Conservation (phyloP, 2,113 vertebrate species). For the Terrapene triunguis region DNA sequence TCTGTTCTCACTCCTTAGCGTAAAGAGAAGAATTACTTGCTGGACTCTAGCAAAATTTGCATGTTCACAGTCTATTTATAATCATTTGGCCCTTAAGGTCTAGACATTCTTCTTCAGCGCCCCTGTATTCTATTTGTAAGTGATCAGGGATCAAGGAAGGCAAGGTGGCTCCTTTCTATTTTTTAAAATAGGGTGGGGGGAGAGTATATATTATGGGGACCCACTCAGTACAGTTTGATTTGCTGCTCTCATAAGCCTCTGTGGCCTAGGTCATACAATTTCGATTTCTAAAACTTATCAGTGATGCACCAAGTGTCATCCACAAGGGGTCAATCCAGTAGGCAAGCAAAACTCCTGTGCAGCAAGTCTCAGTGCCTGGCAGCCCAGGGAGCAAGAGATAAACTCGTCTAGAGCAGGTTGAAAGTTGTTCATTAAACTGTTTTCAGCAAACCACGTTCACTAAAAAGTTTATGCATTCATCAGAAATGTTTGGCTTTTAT, state of each 20-base stretch:
- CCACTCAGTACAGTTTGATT: neutral
- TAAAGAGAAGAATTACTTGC: neutral
- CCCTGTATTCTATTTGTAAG: neutral
- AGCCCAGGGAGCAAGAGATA: neutral
- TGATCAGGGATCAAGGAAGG: neutral
- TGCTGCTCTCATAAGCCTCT: slow-evolving; percentile 5
- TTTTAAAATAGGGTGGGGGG: neutral
- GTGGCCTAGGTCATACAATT: slow-evolving; percentile 1
- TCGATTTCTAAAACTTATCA: neutral
- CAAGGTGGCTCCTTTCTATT: neutral
- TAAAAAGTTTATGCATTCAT: neutral
- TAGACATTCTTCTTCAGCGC: neutral
- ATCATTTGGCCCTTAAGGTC: neutral
- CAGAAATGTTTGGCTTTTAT: rapidly evolving
- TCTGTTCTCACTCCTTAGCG: neutral
- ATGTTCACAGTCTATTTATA: neutral
- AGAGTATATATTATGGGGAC: neutral
- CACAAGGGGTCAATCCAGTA: neutral
- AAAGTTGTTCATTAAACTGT: neutral
- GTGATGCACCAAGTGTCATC: neutral
- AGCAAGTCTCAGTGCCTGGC: neutral
- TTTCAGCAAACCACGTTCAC: neutral
- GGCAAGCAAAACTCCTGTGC: neutral
- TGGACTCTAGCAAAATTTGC: neutral
- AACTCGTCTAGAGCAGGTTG: neutral